Evolutionary conservation across 1,140 invertebrate genomes (phyloP), one percentile per base, ranked within the genome.

Genomic region (Chelonus insularis): DNA sequence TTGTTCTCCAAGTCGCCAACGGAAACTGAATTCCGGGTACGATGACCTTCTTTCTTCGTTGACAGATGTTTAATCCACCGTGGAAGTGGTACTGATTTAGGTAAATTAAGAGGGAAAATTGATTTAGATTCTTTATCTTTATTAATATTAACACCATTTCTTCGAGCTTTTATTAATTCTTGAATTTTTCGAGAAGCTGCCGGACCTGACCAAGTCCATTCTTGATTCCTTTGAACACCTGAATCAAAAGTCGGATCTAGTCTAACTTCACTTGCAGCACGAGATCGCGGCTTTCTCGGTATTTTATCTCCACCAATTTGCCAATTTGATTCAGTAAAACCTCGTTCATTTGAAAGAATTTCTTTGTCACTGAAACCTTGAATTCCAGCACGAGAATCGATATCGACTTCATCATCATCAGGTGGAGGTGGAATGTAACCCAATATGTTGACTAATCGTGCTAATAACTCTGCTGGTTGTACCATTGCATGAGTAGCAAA

Each of bases 361-460:
- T 89, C 84, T 1, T 87, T 86, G 58, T 89, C 87, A 32, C 84
- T 83, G 72, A 89, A 88, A 34, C 87, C 85, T 63, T 88, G 81
- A 23, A 88, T 79, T 1, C 86, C 87, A 3, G 68, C 70, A 1
- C 64, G 69, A 0, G n/a, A 66, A 4, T 39, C n/a, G 0, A 41
- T 16, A 47, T 72, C 65, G 36, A 21, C 62, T 68, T 55, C 61
- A 18, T 57, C 72, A 12, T 84, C 76, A 5, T 83, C 76, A 41
- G 82, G 77, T 1, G 82, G 79, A 36, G 81, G 79, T 14, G 85
- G 83, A 36, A 87, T 85, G 7, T 84, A 87, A 7, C 89, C 89
- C 39, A 92, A 76, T 3, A 90, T 88, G 65, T 89, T 89, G 0
- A 91, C 89, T 18, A 92, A 84, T 73, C 88, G 85, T 0, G 90